These are phyloP conservation scores for Cavia aperea DNA, from an alignment of 2,113 vertebrate species.

Conservation along the genomic window DNA sequence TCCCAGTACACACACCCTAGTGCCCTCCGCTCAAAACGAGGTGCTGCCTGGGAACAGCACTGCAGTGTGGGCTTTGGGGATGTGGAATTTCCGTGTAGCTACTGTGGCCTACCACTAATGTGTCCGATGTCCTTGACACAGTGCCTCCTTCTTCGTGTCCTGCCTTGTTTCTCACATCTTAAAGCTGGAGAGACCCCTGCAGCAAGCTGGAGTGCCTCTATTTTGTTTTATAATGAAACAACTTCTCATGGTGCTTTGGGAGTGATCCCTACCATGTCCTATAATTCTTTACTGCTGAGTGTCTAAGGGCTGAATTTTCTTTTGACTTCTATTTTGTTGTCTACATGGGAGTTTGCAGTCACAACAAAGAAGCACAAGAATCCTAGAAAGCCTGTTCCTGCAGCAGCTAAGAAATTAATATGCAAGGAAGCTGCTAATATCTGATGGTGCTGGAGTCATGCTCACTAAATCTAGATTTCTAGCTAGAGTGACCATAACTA, in stretches of 20 bases:
- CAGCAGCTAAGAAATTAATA: neutral
- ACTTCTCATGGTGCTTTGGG: neutral
- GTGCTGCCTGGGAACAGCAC: neutral
- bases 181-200: neutral
- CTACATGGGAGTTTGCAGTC: neutral
- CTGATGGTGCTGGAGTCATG: neutral
- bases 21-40: neutral
- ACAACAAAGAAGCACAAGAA: neutral
- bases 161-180: neutral
- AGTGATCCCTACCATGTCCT: neutral
- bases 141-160: neutral
- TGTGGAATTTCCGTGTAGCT: fast-evolving
- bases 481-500: slow-evolving; percentile 9
- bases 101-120: neutral
- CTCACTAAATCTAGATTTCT: slow-evolving; percentile 36
- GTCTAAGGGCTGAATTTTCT: slow-evolving; percentile 1
- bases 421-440: neutral
- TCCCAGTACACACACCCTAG: neutral
- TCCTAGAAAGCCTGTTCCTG: neutral
- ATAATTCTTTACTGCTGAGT: neutral
- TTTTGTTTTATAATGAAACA: neutral
- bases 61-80: fast-evolving
- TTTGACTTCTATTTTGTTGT: neutral
- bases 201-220: neutral
- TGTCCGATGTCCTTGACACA: too few species aligned